Conservation (phyloP, 2,888 invertebrate species). For the Cantharis rustica region DNA sequence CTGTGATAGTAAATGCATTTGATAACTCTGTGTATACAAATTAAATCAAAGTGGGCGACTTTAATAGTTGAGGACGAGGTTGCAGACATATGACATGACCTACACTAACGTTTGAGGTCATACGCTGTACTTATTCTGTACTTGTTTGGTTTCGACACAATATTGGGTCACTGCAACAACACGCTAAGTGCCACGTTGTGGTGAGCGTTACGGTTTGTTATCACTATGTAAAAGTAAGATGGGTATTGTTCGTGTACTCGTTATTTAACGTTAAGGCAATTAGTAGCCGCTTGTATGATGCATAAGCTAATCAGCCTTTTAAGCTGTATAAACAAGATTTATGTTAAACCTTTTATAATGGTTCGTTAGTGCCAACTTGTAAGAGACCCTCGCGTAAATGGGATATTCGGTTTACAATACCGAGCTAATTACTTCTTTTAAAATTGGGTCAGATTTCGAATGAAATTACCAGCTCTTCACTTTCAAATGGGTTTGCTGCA, state of each 20-base stretch:
- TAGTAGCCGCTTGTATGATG: constrained; percentile 10
- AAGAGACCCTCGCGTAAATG: neutral
- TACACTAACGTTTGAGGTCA: constrained; percentile 34
- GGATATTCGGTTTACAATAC: neutral
- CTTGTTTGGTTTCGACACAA: constrained; percentile 26
- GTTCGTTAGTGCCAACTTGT: constrained; percentile 22
- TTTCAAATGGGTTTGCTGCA: neutral
- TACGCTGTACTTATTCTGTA: constrained; percentile 23
- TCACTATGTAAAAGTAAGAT: neutral
- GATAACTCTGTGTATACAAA: neutral
- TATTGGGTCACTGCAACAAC: constrained; percentile 25
- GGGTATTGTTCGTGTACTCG: neutral
- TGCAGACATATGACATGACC: constrained; percentile 31
- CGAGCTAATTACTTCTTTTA: neutral
- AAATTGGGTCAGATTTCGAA: neutral
- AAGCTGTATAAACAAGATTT: constrained; percentile 28
- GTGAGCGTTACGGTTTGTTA: neutral
- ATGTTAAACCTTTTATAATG: constrained; percentile 25
- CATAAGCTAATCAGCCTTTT: constrained; percentile 15
- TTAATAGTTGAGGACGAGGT: constrained; percentile 14
- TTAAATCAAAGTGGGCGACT: constrained; percentile 12
- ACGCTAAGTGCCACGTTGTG: neutral
- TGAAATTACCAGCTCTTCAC: neutral
- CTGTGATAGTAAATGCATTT: neutral
- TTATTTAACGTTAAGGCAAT: constrained; percentile 16